These are phyloP conservation scores for Poecilobothrus nobilitatus DNA, from an alignment of 2,888 invertebrate genomes.

Conservation along the genomic window DNA sequence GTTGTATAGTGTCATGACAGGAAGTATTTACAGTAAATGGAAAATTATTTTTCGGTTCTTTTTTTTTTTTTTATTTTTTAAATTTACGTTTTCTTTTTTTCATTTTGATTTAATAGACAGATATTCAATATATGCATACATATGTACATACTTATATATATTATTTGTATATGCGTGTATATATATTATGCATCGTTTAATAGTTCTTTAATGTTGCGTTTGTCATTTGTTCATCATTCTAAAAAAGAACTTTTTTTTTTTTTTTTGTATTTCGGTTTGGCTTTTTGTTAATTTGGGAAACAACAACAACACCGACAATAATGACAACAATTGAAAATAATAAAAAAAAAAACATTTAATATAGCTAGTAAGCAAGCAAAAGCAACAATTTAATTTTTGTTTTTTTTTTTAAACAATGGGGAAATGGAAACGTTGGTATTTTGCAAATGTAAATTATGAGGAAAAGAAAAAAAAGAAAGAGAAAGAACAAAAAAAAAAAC, in stretches of 20 bases:
- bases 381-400: not conserved
- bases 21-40: conserved; percentile 6
- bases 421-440: not conserved
- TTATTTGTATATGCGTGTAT: no score
- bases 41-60: not conserved
- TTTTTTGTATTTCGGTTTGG: not conserved
- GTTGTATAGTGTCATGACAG: not conserved
- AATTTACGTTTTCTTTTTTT: no score
- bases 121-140: no score
- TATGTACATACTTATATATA: no score
- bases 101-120: no score
- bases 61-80: not conserved
- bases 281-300: not conserved
- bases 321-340: not conserved
- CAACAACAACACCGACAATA: not conserved
- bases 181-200: no score
- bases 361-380: no score
- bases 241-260: not conserved
- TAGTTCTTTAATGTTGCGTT: not conserved
- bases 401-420: not conserved
- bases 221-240: not conserved
- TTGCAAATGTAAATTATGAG: conserved; percentile 1
- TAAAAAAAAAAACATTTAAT: not conserved
- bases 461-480: not conserved
- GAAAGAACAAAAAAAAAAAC: no score